Percentiles rank a stretch among this genome's conserved stretches.
Conservation (phyloP, 2,888 invertebrate genomes). For the Nebria brevicollis region DNA sequence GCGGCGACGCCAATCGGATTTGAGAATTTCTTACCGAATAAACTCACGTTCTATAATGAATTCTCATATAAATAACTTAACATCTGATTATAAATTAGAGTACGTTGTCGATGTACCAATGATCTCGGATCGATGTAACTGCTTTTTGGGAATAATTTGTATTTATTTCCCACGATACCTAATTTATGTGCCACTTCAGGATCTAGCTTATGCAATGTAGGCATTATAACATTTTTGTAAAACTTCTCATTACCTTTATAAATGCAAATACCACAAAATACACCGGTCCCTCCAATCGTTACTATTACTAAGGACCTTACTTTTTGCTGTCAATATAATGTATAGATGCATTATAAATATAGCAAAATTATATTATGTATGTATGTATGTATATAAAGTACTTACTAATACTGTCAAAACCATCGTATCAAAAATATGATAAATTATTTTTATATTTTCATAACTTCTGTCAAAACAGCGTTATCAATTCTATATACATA, state of each 20-base stretch:
- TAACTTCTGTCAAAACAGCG: too few species aligned
- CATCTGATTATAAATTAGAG: constrained; percentile 48
- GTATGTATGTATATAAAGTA: too few species aligned
- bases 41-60: constrained; percentile 70
- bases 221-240: constrained; percentile 79
- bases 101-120: constrained; percentile 66
- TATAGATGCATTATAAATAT: neutral
- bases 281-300: constrained; percentile 71
- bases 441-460: too few species aligned
- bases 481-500: too few species aligned
- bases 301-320: constrained; percentile 74
- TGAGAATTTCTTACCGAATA: constrained; percentile 77
- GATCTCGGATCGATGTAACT: constrained; percentile 69
- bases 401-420: too few species aligned
- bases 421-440: too few species aligned
- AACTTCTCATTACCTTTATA: constrained; percentile 83
- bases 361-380: too few species aligned
- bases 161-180: constrained; percentile 80
- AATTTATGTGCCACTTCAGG: constrained; percentile 87
- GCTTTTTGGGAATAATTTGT: constrained; percentile 75
- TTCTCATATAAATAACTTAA: neutral
- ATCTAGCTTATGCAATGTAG: constrained; percentile 73
- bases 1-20: constrained; percentile 99
- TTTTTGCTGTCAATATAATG: constrained; percentile 70
- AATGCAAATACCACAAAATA: constrained; percentile 75